phyloP scores from a whole-genome alignment of 2,113 vertebrate genomes.

The Otus sunia region DNA sequence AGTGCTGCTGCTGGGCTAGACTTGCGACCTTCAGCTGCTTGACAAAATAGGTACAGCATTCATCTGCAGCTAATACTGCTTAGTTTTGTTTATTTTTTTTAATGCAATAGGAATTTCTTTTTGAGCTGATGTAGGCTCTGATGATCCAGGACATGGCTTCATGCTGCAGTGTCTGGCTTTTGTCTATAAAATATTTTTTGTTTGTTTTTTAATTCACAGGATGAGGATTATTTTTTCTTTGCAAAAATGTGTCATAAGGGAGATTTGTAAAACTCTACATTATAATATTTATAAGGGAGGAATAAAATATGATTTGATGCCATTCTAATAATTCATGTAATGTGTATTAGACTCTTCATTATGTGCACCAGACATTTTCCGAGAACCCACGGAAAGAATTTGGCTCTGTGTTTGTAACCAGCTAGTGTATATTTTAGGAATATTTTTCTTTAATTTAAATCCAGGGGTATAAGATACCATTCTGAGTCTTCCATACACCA shows the following conservation, averaged over 20 bases:
- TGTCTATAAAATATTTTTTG: not conserved
- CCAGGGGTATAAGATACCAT: not conserved
- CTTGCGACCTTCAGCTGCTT: not conserved
- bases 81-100: not conserved
- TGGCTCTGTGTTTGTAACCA: not conserved
- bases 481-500: not conserved
- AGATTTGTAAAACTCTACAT: not conserved
- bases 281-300: not conserved
- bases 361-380: not conserved
- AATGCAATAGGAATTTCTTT: not conserved
- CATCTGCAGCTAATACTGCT: not conserved
- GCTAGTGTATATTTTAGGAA: not conserved
- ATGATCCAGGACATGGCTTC: not conserved
- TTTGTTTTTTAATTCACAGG: not conserved
- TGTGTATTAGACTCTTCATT: not conserved
- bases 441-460: constrained; percentile 13
- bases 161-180: not conserved
- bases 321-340: not conserved
- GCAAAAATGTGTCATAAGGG: not conserved
- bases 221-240: not conserved
- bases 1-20: not conserved
- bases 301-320: not conserved
- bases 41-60: not conserved
- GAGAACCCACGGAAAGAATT: not conserved
- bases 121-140: not conserved